These are phyloP conservation scores for Bryconaethiops microstoma DNA, from an alignment of 2,797 vertebrate genomes.

Conservation along the genomic window DNA sequence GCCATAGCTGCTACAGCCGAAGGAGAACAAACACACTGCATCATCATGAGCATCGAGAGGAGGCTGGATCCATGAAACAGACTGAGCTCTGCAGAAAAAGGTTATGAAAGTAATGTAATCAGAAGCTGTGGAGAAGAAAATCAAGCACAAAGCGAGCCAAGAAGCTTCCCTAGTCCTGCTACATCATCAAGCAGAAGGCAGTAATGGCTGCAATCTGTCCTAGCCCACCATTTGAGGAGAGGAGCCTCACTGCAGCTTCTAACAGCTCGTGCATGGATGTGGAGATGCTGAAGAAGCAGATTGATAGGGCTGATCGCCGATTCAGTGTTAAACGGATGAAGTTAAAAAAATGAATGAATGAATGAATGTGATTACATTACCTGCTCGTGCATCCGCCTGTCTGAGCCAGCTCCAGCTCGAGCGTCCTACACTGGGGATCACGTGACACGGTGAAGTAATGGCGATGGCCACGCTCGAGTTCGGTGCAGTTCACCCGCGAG, in stretches of 20 bases:
- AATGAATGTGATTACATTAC: conserved; percentile 33
- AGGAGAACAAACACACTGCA: conserved; percentile 15
- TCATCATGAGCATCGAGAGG: conserved; percentile 2
- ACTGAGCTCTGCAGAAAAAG: not conserved
- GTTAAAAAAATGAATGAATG: not conserved
- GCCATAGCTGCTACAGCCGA: not conserved
- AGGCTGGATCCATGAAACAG: conserved; percentile 19
- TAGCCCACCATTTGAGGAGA: conserved; percentile 27
- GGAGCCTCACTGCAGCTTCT: no score
- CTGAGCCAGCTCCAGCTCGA: conserved; percentile 23
- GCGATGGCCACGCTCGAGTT: not conserved
- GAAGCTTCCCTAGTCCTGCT: not conserved
- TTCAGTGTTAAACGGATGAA: no score
- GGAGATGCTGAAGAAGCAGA: no score
- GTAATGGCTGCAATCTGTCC: conserved; percentile 3
- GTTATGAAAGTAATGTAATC: not conserved
- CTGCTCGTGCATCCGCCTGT: conserved; percentile 57
- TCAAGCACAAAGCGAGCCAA: not conserved
- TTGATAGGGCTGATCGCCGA: no score
- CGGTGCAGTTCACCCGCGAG: not conserved
- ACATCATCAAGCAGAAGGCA: not conserved
- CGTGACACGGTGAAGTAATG: conserved; percentile 19
- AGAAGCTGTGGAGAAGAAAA: not conserved
- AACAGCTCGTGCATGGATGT: no score
- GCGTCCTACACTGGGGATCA: conserved; percentile 51